phyloP scores from a whole-genome alignment of 2,113 vertebrate genomes.

The Eurypyga helias region DNA sequence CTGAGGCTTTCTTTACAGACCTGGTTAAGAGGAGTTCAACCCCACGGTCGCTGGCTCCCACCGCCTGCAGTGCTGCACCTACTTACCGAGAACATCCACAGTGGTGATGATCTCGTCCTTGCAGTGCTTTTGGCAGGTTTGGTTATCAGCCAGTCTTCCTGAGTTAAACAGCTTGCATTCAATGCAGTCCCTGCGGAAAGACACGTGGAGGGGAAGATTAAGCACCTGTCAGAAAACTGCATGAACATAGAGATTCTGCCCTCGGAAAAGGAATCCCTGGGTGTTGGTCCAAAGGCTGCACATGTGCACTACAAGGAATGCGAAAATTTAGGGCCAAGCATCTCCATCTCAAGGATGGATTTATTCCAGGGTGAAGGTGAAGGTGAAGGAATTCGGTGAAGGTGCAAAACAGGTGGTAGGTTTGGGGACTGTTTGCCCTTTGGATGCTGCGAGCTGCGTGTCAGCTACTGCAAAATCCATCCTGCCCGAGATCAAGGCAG shows the following conservation, averaged over 20 bases:
- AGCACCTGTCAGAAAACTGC: rapidly evolving
- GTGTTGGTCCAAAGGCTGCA: neutral
- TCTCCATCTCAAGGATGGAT: neutral
- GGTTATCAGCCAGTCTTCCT: slow-evolving; percentile 89
- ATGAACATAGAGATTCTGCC: neutral
- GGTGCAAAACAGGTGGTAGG: neutral
- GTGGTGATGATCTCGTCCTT: slow-evolving; percentile 89
- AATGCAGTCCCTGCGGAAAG: slow-evolving; percentile 88
- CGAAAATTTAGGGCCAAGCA: neutral
- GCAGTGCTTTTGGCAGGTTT: slow-evolving; percentile 93
- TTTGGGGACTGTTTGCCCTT: neutral
- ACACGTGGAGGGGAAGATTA: neutral
- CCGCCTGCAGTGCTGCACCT: neutral
- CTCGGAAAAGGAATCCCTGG: neutral
- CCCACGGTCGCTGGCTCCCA: neutral
- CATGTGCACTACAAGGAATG: neutral
- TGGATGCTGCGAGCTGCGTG: rapidly evolving
- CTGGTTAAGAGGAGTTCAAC: neutral
- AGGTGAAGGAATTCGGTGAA: neutral
- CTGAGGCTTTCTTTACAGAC: neutral
- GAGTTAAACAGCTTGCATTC: slow-evolving; percentile 91
- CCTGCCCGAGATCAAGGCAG: neutral
- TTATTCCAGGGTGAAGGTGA: neutral
- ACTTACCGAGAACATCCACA: slow-evolving; percentile 89
- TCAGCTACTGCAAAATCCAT: neutral